Evolutionary conservation across 2,797 vertebrate genomes (phyloP).

Genomic region (Chaetodon trifasciatus): DNA sequence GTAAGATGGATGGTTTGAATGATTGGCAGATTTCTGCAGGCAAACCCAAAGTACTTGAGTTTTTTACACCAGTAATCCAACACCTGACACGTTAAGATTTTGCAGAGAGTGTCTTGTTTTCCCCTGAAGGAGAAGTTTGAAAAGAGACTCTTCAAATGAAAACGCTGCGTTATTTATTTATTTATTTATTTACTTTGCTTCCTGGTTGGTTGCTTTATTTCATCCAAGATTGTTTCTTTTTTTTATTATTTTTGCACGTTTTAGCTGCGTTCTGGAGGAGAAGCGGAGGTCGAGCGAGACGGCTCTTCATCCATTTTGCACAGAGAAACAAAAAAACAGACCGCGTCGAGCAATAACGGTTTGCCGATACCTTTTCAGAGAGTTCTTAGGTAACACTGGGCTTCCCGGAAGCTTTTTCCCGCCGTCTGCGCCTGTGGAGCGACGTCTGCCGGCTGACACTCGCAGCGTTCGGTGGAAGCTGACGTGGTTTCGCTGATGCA

Average conservation of each 20-base stretch:
- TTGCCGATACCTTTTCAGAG: slow-evolving; percentile 55
- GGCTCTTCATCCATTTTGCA: slow-evolving; percentile 76
- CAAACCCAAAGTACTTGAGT: not conserved
- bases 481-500: not conserved
- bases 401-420: slow-evolving; percentile 24
- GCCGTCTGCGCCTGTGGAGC: slow-evolving; percentile 13
- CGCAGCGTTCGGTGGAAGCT: not conserved
- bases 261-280: slow-evolving; percentile 56
- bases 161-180: slow-evolving; percentile 44
- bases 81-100: not conserved
- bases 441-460: too few relatives aligned
- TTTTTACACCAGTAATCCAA: too few relatives aligned
- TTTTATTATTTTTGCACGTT: slow-evolving; percentile 62
- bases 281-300: slow-evolving; percentile 36
- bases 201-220: slow-evolving; percentile 44
- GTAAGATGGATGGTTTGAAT: not conserved
- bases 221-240: not conserved
- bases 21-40: not conserved
- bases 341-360: slow-evolving; percentile 76
- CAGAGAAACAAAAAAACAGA: slow-evolving; percentile 64
- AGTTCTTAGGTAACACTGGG: slow-evolving; percentile 29
- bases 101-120: not conserved
- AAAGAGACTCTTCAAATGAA: slow-evolving; percentile 45
- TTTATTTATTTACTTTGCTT: slow-evolving; percentile 54
- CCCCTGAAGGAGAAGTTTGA: not conserved